phyloP scores from a whole-genome alignment of 2,888 invertebrate species.

The Drosophila austrosaltans region DNA sequence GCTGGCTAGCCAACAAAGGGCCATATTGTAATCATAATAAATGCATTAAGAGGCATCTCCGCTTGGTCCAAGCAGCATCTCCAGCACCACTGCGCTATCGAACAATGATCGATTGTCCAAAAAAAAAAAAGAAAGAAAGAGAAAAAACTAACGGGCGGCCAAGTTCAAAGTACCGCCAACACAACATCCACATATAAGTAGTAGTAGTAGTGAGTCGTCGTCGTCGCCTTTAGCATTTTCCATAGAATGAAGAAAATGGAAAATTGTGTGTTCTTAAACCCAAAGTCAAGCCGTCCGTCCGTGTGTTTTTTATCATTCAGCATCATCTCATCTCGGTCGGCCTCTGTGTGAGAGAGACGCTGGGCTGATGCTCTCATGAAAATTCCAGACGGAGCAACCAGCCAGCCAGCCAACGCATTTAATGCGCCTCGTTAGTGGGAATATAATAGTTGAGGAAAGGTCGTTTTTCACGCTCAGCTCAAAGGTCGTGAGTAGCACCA shows the following conservation, averaged over 20 bases:
- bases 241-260: constrained; percentile 48
- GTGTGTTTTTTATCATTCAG: constrained; percentile 41
- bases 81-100: constrained; percentile 36
- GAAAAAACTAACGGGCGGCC: constrained; percentile 66
- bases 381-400: constrained; percentile 25
- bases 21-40: constrained; percentile 78
- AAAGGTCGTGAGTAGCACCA: constrained; percentile 64
- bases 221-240: constrained; percentile 49
- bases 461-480: constrained; percentile 74
- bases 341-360: constrained; percentile 57
- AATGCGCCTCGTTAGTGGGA: constrained; percentile 72
- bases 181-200: constrained; percentile 12
- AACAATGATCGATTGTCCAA: constrained; percentile 75
- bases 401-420: constrained; percentile 34
- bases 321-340: constrained; percentile 33
- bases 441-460: constrained; percentile 70
- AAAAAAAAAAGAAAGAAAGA: constrained; percentile 19
- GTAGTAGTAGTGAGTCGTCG: not conserved
- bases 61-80: constrained; percentile 6
- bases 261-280: constrained; percentile 65
- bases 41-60: constrained; percentile 62
- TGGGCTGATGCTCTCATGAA: constrained; percentile 67
- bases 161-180: constrained; percentile 67
- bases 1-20: constrained; percentile 64
- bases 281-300: constrained; percentile 73